Percentiles rank a stretch among this genome's conserved stretches.
Conservation (phyloP, 2,113 vertebrate species). For the Myiagra hebetior region DNA sequence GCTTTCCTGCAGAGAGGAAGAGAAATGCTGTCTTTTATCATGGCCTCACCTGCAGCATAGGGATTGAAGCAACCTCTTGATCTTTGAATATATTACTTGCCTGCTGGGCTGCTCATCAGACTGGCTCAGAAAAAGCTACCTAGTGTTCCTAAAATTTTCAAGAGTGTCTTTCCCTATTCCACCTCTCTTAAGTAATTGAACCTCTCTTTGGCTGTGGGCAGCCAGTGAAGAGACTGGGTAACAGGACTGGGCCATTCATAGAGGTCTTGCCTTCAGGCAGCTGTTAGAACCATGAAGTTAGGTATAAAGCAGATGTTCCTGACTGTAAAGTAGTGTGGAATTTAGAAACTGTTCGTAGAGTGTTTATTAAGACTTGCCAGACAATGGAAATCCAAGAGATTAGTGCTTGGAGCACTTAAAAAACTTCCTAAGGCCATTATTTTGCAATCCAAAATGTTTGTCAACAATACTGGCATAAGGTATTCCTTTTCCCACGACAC, state of each 20-base stretch:
- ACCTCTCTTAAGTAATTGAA: background rate
- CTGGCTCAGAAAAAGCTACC: background rate
- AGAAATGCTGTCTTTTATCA: fast-evolving
- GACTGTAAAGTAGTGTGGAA: background rate
- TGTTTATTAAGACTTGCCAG: background rate
- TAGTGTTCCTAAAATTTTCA: background rate
- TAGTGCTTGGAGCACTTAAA: background rate
- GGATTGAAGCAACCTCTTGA: background rate
- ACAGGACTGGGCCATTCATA: background rate
- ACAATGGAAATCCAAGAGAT: background rate
- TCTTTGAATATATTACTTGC: background rate
- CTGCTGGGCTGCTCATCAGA: background rate
- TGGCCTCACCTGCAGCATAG: background rate
- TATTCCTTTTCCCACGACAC: slow-evolving; percentile 1
- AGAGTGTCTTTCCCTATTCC: background rate
- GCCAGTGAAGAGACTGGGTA: background rate
- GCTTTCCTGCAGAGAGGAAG: background rate
- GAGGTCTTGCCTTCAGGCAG: background rate
- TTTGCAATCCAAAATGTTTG: slow-evolving; percentile 19
- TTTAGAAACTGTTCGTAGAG: background rate
- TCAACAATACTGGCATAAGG: slow-evolving; percentile 34
- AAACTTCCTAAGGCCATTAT: background rate
- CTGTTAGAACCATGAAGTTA: background rate
- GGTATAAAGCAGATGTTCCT: background rate
- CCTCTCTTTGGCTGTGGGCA: background rate